Evolutionary conservation across 2,888 invertebrate species (phyloP), one percentile per base, ranked within the genome.

Genomic region (Xestia c-nigrum): DNA sequence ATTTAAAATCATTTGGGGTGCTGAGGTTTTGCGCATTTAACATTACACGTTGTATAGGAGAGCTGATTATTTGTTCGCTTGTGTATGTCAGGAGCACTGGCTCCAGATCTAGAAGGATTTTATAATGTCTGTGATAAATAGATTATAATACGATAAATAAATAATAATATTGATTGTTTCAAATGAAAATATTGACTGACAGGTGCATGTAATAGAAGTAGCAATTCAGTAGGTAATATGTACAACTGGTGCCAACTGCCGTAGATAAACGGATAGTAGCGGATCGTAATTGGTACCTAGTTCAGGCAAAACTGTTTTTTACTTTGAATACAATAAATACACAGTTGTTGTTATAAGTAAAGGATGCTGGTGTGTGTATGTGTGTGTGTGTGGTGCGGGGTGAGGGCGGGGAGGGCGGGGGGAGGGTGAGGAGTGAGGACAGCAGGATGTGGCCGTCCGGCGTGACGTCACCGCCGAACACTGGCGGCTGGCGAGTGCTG

Each of bases 391-490:
- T 43, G 43, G 4, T n/a, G 43, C 7, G 43, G 31, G 61, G 47
- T n/a, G 63, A 1, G 69, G 19, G 47, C n/a, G n/a, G n/a, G n/a
- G n/a, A n/a, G n/a, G n/a, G n/a, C n/a, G 46, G 21, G n/a, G 7
- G 61, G 46, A 63, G 6, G 55, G 24, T 5, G 63, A 38, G 47
- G 52, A 46, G n/a, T 3, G 61, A 24, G 61, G 64, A 47, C 38
- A 38, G 75, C 75, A 71, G 77, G 77, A 78, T 47, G 77, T 63
- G 40, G 57, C 64, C 75, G 79, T 78, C 77, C 77, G 77, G 72
- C 64, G 77, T 72, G 77, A 78, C 79, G 77, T 78, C 77, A 78
- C 79, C 43, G 21, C 61, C 2, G 9, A 50, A 19, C 61, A 21
- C 47, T 3, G 14, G 31, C 61, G 74, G 16, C 57, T 72, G 46